Evolutionary conservation across 2,113 vertebrate species (phyloP).

Genomic region (Mesoclemmys tuberculata): DNA sequence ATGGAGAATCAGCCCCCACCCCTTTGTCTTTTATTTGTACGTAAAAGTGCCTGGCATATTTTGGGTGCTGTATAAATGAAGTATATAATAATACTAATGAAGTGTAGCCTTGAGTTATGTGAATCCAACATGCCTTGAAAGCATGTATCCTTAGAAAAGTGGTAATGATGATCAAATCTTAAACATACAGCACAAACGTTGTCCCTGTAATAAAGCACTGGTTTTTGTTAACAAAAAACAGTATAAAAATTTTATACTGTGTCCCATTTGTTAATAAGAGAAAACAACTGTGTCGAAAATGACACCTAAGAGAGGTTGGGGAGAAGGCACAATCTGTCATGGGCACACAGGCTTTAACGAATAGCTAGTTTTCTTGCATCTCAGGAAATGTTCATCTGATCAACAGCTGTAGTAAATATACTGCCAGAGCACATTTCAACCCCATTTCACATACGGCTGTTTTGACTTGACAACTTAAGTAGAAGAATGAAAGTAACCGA

Average conservation of each 20-base stretch:
- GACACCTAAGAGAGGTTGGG: neutral
- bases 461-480: constrained; percentile 42
- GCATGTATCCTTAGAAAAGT: neutral
- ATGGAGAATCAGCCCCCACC: constrained; percentile 31
- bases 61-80: neutral
- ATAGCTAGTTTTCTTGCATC: neutral
- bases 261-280: neutral
- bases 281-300: neutral
- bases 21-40: constrained; percentile 17
- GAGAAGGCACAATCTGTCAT: neutral
- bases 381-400: constrained; percentile 18
- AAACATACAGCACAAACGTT: neutral
- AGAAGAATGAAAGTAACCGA: constrained; percentile 40
- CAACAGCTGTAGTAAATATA: neutral
- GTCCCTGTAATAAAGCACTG: neutral
- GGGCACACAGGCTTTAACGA: neutral
- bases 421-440: neutral
- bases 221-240: neutral
- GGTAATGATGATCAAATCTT: neutral
- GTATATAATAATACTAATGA: constrained; percentile 32
- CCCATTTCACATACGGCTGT: neutral
- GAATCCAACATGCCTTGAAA: neutral
- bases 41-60: constrained; percentile 14
- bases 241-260: neutral
- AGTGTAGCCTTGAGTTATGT: neutral